Conservation (phyloP, 2,888 invertebrate species). For the Atrina japonica region DNA sequence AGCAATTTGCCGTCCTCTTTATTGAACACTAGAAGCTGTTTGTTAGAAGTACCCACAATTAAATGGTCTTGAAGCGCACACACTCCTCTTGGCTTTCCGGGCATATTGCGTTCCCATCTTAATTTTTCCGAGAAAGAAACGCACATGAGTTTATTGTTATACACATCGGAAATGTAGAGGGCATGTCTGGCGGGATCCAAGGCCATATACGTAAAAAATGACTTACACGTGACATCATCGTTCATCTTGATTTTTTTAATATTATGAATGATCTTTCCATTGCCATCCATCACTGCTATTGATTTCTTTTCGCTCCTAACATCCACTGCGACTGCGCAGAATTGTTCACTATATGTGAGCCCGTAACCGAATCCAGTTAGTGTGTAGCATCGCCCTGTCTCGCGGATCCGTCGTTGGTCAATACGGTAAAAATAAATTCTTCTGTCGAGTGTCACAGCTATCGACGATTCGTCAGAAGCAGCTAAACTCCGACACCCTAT, state of each 20-base stretch:
- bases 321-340: constrained; percentile 11
- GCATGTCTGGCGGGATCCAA: constrained; percentile 10
- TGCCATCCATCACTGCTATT: constrained; percentile 4
- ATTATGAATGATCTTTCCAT: constrained; percentile 11
- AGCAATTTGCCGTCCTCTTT: neutral
- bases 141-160: constrained; percentile 19
- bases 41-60: constrained; percentile 11
- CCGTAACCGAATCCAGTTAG: constrained; percentile 15
- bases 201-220: constrained; percentile 10
- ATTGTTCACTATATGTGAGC: neutral
- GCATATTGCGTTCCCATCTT: constrained; percentile 10
- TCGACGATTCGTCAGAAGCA: neutral
- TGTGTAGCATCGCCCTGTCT: neutral
- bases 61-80: constrained; percentile 7
- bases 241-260: constrained; percentile 8
- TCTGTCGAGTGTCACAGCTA: constrained; percentile 9
- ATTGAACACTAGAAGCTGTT: constrained; percentile 6
- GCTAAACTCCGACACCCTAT: constrained; percentile 12
- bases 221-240: neutral
- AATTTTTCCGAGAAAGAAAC: constrained; percentile 23
- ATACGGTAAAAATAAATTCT: constrained; percentile 13
- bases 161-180: constrained; percentile 16
- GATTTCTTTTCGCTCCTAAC: constrained; percentile 10
- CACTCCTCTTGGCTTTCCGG: constrained; percentile 21
- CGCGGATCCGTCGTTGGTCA: neutral